These are phyloP conservation scores for Portunus trituberculatus DNA, from an alignment of 1,140 invertebrate genomes.

Conservation along the genomic window DNA sequence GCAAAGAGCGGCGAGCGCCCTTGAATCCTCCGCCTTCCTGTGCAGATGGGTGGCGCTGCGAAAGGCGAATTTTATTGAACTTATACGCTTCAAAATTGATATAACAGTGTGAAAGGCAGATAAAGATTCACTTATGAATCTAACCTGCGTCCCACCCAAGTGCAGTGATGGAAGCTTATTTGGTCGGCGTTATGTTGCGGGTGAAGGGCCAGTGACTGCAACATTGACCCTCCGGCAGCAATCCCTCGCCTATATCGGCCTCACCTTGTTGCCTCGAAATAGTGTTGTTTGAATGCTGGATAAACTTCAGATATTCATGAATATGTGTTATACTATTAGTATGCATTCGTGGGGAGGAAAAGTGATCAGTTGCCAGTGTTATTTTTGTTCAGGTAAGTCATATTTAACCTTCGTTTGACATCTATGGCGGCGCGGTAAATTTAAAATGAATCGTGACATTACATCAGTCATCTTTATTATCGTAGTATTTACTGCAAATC, in stretches of 20 bases:
- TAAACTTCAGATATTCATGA: not conserved
- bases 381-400: not conserved
- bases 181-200: not conserved
- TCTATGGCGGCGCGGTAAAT: too few relatives aligned
- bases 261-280: not conserved
- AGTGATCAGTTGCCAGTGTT: not conserved
- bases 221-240: not conserved
- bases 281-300: not conserved
- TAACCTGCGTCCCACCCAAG: not conserved
- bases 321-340: not conserved
- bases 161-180: not conserved
- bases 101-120: not conserved
- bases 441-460: too few relatives aligned
- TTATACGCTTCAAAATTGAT: not conserved
- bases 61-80: not conserved
- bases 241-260: not conserved
- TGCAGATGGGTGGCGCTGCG: slow-evolving; percentile 37
- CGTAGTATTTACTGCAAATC: too few relatives aligned
- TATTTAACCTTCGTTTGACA: too few relatives aligned
- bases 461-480: too few relatives aligned
- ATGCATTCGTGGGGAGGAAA: not conserved
- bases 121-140: not conserved
- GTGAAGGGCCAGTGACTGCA: slow-evolving; percentile 17
- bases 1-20: slow-evolving; percentile 68
- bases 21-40: slow-evolving; percentile 61